A percentile compares a stretch with the other conserved stretches of the same genome.
These are phyloP conservation scores for Bombyx mandarina DNA, from an alignment of 1,140 invertebrate genomes.

Conservation along the genomic window DNA sequence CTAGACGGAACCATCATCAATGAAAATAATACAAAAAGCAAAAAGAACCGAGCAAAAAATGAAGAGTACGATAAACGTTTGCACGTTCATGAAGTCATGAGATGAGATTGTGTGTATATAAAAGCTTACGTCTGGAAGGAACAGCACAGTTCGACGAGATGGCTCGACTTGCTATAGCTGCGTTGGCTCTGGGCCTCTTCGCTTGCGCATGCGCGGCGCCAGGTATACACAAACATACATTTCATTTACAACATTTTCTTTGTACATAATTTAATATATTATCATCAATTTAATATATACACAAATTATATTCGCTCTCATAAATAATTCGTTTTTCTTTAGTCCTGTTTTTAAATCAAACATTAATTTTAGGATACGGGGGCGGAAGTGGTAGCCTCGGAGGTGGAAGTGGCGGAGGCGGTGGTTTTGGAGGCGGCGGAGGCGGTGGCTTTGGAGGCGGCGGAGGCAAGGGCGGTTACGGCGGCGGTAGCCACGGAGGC, in stretches of 20 bases:
- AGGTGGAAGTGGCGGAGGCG: slow-evolving; percentile 10
- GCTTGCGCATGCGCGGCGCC: slow-evolving; percentile 32
- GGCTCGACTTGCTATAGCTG: slow-evolving; percentile 27
- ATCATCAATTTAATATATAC: no score
- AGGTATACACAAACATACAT: slow-evolving; percentile 19
- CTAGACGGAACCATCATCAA: slow-evolving; percentile 11
- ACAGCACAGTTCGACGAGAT: slow-evolving; percentile 26
- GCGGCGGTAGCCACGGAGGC: slow-evolving; percentile 10
- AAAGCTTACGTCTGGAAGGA: slow-evolving; percentile 8
- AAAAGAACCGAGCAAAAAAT: slow-evolving; percentile 25
- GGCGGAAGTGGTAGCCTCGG: slow-evolving; percentile 14
- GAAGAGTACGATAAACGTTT: slow-evolving; percentile 33
- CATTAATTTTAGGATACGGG: slow-evolving; percentile 18
- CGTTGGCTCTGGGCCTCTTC: slow-evolving; percentile 30
- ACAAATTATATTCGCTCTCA: neutral
- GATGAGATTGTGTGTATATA: slow-evolving; percentile 39
- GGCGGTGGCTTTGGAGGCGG: slow-evolving; percentile 7
- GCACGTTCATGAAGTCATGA: slow-evolving; percentile 23
- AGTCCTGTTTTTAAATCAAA: neutral
- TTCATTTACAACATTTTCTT: slow-evolving; percentile 1
- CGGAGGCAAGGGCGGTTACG: slow-evolving; percentile 3
- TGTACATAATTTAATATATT: slow-evolving; percentile 1
- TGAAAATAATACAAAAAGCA: slow-evolving; percentile 16
- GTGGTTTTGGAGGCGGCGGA: slow-evolving; percentile 8
- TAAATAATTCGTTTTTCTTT: neutral